These are phyloP conservation scores for Conomelus anceps DNA, from an alignment of 2,888 invertebrate species.

Conservation along the genomic window DNA sequence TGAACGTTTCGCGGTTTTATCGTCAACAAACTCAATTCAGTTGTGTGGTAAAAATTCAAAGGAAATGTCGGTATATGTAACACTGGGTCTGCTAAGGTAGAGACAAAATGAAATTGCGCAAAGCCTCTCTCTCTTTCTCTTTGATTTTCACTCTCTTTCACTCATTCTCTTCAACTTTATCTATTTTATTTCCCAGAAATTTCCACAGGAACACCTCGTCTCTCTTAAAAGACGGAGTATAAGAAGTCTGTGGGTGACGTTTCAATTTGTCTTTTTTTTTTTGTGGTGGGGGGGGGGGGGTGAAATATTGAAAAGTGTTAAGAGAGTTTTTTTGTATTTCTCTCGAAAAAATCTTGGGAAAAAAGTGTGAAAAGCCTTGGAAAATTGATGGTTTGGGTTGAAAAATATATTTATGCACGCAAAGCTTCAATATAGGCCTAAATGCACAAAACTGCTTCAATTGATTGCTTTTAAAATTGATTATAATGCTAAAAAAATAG, in stretches of 20 bases:
- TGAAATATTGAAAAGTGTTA: no score
- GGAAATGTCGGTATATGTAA: neutral
- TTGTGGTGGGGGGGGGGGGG: no score
- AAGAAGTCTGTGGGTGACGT: no score
- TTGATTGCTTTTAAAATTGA: neutral
- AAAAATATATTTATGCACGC: neutral
- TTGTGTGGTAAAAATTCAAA: neutral
- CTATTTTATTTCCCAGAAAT: neutral
- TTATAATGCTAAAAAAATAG: no score
- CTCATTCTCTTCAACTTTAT: neutral
- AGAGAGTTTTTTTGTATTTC: no score
- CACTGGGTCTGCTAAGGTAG: neutral
- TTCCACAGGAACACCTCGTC: neutral
- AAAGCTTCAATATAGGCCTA: neutral
- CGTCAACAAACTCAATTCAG: neutral
- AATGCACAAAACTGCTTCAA: neutral
- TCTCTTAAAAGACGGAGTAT: neutral
- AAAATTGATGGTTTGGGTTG: neutral
- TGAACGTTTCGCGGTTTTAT: neutral
- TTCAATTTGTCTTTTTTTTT: no score
- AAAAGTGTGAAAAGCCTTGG: neutral
- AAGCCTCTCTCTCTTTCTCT: no score
- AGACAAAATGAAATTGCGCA: neutral
- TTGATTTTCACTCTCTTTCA: no score
- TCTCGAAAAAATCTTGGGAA: no score